Base-by-base conservation (phyloP, 2,888 invertebrate genomes). In the Drosophila kambysellisi region DNA sequence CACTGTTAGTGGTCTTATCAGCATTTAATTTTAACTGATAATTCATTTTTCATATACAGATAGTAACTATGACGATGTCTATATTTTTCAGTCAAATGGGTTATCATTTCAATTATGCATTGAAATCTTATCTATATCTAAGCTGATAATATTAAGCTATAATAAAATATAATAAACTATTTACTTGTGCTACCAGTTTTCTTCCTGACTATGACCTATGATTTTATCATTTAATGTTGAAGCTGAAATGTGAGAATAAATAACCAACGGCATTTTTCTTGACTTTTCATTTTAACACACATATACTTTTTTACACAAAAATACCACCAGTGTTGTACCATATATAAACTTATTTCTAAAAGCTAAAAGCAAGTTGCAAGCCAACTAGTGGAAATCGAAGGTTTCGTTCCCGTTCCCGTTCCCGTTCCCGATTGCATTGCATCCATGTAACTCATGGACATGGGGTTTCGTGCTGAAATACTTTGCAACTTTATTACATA, bases 401-500 rank as follows among this genome's bases (percentile, higher is more conserved):
- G 37, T 54, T 39, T 56, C n/a, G 8, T 12, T 17, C 12, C 15
- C 15, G 9, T 43, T 43, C n/a, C n/a, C n/a, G 8, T n/a, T 41
- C 46, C 46, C 15, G 7, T n/a, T 51, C n/a, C 51, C n/a, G 12
- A 9, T 20, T 70, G 57, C 9, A n/a, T 32, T 32, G 37, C 6
- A 48, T 65, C 32, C 25, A 25, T 25, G 17, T 30, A 15, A 25
- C 4, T 25, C 9, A 25, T 11, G 17, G 20, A 11, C 30, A 54
- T 51, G 25, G 17, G 12, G 43, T 20, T 43, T 11, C n/a, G 20
- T 53, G 33, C 52, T 57, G 46, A 64, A 74, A 68, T 73, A 73
- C 70, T 81, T 78, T 61, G 57, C 70, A 83, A 83, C 87, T 83
- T 87, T 83, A 83, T 83, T 83, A 83, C 87, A 83, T 67, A 87